Conservation (phyloP, 2,113 vertebrate genomes). For the Dunckerocampus dactyliophorus region DNA sequence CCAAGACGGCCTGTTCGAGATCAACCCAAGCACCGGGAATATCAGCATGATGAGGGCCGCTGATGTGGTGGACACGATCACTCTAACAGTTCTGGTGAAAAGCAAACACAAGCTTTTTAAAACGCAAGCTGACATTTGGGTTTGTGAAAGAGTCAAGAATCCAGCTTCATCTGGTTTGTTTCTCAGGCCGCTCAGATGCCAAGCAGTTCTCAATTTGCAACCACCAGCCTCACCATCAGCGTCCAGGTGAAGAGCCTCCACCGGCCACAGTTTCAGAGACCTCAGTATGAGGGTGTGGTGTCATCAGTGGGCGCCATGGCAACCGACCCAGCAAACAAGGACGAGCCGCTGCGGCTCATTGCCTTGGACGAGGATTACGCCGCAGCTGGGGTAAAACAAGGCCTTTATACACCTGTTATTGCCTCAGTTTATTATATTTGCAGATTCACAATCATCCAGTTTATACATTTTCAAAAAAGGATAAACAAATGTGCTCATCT, state of each 20-base stretch:
- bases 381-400: slow-evolving; percentile 44
- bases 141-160: not conserved
- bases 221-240: slow-evolving; percentile 64
- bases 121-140: not conserved
- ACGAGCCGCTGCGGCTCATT: slow-evolving; percentile 46
- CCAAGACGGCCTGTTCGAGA: slow-evolving; percentile 46
- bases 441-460: too few species aligned
- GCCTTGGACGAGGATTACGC: slow-evolving; percentile 63
- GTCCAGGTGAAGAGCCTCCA: slow-evolving; percentile 59
- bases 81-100: slow-evolving; percentile 78
- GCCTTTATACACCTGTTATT: too few species aligned
- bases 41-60: slow-evolving; percentile 73
- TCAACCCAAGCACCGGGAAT: slow-evolving; percentile 65
- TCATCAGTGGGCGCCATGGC: slow-evolving; percentile 55
- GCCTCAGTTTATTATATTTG: too few species aligned
- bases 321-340: slow-evolving; percentile 48
- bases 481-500: too few species aligned
- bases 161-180: not conserved
- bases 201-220: slow-evolving; percentile 62
- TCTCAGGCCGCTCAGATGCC: slow-evolving; percentile 73
- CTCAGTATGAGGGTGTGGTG: slow-evolving; percentile 50
- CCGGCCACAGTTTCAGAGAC: slow-evolving; percentile 61
- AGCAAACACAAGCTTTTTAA: not conserved
- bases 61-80: slow-evolving; percentile 35
- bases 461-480: too few species aligned